Base-by-base conservation (phyloP, 2,797 vertebrate species). In the Pseudochirops corinnae region DNA sequence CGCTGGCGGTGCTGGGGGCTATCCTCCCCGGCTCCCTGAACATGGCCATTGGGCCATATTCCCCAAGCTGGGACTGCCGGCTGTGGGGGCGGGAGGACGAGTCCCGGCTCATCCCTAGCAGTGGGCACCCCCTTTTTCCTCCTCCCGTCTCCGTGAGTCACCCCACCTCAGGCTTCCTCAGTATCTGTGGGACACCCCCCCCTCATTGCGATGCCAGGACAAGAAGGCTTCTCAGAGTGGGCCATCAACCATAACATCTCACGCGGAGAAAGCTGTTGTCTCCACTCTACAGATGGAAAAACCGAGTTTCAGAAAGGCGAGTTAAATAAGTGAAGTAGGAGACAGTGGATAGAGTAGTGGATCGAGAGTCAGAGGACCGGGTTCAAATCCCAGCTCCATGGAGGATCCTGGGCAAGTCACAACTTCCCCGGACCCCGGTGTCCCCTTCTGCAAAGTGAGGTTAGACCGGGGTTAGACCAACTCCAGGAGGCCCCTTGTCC, bases 81-180 rank as follows among this genome's bases (percentile, higher is more conserved):
- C 4, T 62, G 60, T 62, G 60, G 60, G 60, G 60, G 60, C 13
- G 31, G 60, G 4, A 14, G 5, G 60, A 5, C 29, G 10, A 62
- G 4, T 62, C 60, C 33, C 12, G 13, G 11, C 58, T 62, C 58
- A 62, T 62, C 95, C 21, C 28, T 0, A 12, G 55, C 67, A 94
- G 18, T 28, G 56, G 87, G 91, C 74, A 93, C 93, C 16, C 53
- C 58, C 53, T 46, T 94, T 93, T 96, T 92, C 5, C 67, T 74
- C 67, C n/a, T 74, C n/a, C 67, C 16, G n/a, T 9, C 21, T 18
- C 2, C 16, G 0, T 74, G 33, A 39, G n/a, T 18, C 62, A n/a
- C 33, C 14, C 62, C 33, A 67, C 5, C 31, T 33, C 62, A 3
- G 31, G 60, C 29, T 60, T 60, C 29, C 58, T 31, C 29, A 60